These are phyloP conservation scores for Lophius americanus DNA, from an alignment of 2,797 vertebrate species.

Conservation along the genomic window DNA sequence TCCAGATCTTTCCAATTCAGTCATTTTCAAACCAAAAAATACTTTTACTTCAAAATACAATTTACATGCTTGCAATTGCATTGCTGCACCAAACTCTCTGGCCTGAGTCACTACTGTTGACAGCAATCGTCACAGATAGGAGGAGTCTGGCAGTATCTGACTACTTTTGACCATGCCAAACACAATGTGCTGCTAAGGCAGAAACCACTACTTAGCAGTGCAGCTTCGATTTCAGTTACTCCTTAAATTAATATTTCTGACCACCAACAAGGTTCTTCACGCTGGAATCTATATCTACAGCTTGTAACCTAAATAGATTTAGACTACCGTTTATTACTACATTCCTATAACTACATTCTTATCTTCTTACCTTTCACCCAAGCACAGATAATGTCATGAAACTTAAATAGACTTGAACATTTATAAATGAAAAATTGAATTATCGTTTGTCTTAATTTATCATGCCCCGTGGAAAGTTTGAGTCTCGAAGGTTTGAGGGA, in stretches of 20 bases:
- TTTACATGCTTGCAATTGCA: no score
- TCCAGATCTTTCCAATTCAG: no score
- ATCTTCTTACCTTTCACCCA: neutral
- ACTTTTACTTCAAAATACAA: no score
- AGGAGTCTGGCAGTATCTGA: neutral
- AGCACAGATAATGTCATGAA: neutral
- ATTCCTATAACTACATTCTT: no score
- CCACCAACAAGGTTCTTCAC: no score
- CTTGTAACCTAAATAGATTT: neutral
- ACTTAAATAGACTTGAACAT: no score
- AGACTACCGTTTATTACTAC: no score
- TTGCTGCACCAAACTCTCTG: no score
- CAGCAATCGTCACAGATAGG: neutral
- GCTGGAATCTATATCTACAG: slow-evolving; percentile 8
- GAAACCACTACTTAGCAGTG: slow-evolving; percentile 19
- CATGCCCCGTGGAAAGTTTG: slow-evolving; percentile 1
- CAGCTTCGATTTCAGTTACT: neutral
- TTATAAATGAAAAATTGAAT: no score
- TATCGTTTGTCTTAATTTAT: neutral
- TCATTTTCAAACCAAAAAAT: no score
- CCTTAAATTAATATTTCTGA: slow-evolving; percentile 3
- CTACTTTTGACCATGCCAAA: neutral
- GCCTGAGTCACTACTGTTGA: no score
- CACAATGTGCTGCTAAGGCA: neutral
- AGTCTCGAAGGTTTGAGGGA: slow-evolving; percentile 28